Evolutionary conservation across 2,888 invertebrate species (phyloP).

Genomic region (Tenodera sinensis): DNA sequence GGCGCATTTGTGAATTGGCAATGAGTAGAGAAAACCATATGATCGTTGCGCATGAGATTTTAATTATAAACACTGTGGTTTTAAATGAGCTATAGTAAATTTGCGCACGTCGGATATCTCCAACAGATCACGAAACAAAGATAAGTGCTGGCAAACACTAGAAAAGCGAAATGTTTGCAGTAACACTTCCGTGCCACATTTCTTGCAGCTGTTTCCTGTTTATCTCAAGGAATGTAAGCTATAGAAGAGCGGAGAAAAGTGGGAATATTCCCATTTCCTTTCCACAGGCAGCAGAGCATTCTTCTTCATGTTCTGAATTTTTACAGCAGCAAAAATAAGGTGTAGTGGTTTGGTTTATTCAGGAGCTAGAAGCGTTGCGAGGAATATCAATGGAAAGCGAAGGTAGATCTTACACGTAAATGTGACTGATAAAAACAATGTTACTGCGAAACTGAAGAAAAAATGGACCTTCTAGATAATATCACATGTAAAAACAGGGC

Average conservation of each 20-base stretch:
- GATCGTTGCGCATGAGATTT: too few relatives aligned
- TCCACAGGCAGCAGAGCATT: background rate
- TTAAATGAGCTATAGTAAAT: background rate
- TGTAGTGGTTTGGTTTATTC: background rate
- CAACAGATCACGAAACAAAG: background rate
- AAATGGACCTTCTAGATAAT: too few relatives aligned
- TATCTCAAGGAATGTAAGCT: background rate
- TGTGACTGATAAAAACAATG: background rate
- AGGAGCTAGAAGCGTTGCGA: background rate
- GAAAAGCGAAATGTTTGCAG: background rate
- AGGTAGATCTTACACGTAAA: background rate
- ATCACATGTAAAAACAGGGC: too few relatives aligned
- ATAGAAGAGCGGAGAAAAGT: background rate
- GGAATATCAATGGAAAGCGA: background rate
- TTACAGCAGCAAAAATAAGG: background rate
- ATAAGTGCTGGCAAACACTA: background rate
- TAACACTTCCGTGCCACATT: background rate
- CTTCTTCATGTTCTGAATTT: background rate
- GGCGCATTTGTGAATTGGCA: too few relatives aligned
- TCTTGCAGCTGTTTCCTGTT: background rate
- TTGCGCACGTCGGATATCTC: background rate
- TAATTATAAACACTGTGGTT: too few relatives aligned
- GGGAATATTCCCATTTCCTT: background rate
- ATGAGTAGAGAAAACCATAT: too few relatives aligned
- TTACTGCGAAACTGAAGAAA: background rate